Base-by-base conservation (phyloP, 1,140 invertebrate species). In the silkworm (Bombyx mori) region DNA sequence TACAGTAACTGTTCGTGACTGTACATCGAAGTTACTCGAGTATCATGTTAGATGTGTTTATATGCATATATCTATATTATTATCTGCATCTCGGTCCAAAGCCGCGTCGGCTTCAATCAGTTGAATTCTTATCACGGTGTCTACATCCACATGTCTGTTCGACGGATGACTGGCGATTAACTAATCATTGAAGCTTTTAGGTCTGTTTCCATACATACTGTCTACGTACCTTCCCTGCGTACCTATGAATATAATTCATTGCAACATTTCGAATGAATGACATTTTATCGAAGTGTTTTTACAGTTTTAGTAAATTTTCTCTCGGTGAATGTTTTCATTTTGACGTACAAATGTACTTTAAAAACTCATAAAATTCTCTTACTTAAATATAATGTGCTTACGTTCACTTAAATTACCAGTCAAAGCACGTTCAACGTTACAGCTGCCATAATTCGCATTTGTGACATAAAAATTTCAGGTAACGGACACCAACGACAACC, bases 401-500 rank as follows among this genome's bases (percentile, higher is more conserved):
- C 26, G 26, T 5, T 35, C 26, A 35, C 26, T 35, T 35, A 35
- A 35, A 35, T 35, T 35, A 35, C 26, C 26, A 2, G 26, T 35
- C 26, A 35, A 35, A 8, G 5, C 45, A 47, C 45, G 45, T 10
- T 9, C 9, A 47, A 47, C 12, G 9, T 5, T 49, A 9, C 48
- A 18, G n/a, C 48, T 49, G 22, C 48, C 48, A n/a, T 12, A 45
- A 18, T 45, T 44, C 44, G 53, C 47, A 56, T 48, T 35, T 56
- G 35, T 56, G 46, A 26, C 57, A 55, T 54, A 58, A 45, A 52
- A 59, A 43, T 73, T 85, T 49, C 89, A 97, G 95, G 94, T 98
- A 43, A 93, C 91, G 0, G 97, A 98, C 78, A 94, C 94, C 6
- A 99, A 99, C 77, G 97, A 99, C 89, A 98, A 98, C 81, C 92